Percentiles rank a stretch among this genome's conserved stretches.
phyloP scores from a whole-genome alignment of 2,888 invertebrate genomes.

The Lasioglossum malachurum region DNA sequence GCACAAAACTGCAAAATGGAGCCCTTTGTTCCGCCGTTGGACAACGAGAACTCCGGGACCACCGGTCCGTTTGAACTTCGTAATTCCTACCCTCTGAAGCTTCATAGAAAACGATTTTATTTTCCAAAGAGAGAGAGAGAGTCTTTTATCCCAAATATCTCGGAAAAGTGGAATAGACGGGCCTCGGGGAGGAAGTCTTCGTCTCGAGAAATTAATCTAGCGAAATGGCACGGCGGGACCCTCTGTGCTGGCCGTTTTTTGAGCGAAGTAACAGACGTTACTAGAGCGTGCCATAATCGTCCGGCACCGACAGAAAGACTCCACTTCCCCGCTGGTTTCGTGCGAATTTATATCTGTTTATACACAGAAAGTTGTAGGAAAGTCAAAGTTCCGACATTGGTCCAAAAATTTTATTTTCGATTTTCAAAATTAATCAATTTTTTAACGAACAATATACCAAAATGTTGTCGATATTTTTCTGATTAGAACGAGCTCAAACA shows the following conservation, averaged over 20 bases:
- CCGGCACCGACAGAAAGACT: background rate
- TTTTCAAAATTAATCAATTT: background rate
- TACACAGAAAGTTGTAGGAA: background rate
- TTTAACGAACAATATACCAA: background rate
- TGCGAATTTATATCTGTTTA: background rate
- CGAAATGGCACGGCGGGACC: conserved; percentile 43
- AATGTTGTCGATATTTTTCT: background rate
- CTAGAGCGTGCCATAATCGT: conserved; percentile 59
- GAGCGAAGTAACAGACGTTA: conserved; percentile 57
- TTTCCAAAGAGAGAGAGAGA: conserved; percentile 49
- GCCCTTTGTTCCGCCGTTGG: background rate
- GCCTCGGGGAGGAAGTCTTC: conserved; percentile 22
- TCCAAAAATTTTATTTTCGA: background rate
- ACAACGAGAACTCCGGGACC: background rate
- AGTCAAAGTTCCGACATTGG: background rate
- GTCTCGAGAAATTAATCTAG: conserved; percentile 62
- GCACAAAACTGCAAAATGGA: background rate
- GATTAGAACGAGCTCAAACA: background rate
- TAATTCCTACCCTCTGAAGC: background rate
- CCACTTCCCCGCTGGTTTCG: background rate
- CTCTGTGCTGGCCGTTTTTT: background rate
- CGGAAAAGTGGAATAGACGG: conserved; percentile 32
- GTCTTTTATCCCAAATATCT: conserved; percentile 72
- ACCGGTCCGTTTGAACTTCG: background rate
- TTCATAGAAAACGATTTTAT: background rate